Conservation (phyloP, 2,888 invertebrate genomes). For the Pecten maximus region DNA sequence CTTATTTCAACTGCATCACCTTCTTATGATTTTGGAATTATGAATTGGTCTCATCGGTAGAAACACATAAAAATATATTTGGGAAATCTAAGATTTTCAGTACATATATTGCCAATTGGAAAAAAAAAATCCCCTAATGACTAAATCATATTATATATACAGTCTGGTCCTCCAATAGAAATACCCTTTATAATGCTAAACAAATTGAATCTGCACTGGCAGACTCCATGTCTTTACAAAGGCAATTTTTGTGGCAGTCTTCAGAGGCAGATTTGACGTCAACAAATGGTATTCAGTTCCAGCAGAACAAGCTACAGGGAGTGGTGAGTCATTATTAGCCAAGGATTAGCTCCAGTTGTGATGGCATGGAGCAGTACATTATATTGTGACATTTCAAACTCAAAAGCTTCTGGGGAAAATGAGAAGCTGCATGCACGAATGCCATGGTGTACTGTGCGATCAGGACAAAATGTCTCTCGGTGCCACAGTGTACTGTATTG, state of each 20-base stretch:
- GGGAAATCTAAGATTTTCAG: too few species aligned
- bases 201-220: background rate
- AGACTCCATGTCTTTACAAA: background rate
- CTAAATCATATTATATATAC: background rate
- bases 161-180: background rate
- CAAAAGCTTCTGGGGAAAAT: background rate
- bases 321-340: conserved; percentile 18
- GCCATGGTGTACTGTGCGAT: background rate
- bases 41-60: too few species aligned
- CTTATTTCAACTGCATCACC: too few species aligned
- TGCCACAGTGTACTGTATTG: too few species aligned
- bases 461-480: background rate
- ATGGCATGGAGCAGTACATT: background rate
- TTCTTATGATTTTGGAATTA: too few species aligned
- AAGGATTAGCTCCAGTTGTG: background rate
- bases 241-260: background rate
- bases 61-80: too few species aligned
- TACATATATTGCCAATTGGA: too few species aligned
- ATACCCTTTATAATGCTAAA: background rate
- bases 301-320: background rate
- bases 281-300: background rate
- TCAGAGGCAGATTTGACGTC: background rate
- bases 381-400: background rate
- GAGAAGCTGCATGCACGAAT: background rate
- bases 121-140: background rate